These are phyloP conservation scores for Pelusios castaneus DNA, from an alignment of 2,113 vertebrate species.

Conservation along the genomic window DNA sequence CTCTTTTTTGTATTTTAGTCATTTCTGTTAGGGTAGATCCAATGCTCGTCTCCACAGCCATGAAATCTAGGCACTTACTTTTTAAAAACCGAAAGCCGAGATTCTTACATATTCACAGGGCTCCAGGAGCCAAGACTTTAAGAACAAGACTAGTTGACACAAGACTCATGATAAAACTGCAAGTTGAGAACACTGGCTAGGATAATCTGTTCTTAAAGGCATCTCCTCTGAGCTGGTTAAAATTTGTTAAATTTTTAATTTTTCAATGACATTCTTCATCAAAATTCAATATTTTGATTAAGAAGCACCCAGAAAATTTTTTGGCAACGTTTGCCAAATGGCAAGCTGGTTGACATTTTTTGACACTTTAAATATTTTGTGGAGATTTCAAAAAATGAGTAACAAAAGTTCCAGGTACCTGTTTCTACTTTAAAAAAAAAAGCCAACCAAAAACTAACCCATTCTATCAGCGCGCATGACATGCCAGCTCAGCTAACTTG, in stretches of 20 bases:
- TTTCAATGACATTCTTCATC: neutral
- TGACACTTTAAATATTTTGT: neutral
- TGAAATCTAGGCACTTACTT: neutral
- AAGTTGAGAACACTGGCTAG: neutral
- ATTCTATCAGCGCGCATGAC: neutral
- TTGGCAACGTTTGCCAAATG: neutral
- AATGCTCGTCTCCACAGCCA: neutral
- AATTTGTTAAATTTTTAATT: neutral
- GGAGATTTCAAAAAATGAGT: neutral
- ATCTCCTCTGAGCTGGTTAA: neutral
- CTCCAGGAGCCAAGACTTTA: neutral
- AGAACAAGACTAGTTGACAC: neutral
- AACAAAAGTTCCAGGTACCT: neutral
- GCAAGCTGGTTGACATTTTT: neutral
- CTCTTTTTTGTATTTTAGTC: neutral
- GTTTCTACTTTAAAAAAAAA: neutral
- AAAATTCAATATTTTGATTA: neutral
- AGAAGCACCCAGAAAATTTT: neutral
- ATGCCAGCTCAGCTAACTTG: neutral
- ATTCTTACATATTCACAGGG: neutral
- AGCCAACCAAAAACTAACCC: too few species aligned
- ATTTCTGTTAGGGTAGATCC: neutral
- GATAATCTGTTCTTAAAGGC: neutral
- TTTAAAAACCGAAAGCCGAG: neutral
- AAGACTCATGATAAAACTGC: neutral